Conservation (phyloP, 2,888 invertebrate genomes). For the Euclidia mi region DNA sequence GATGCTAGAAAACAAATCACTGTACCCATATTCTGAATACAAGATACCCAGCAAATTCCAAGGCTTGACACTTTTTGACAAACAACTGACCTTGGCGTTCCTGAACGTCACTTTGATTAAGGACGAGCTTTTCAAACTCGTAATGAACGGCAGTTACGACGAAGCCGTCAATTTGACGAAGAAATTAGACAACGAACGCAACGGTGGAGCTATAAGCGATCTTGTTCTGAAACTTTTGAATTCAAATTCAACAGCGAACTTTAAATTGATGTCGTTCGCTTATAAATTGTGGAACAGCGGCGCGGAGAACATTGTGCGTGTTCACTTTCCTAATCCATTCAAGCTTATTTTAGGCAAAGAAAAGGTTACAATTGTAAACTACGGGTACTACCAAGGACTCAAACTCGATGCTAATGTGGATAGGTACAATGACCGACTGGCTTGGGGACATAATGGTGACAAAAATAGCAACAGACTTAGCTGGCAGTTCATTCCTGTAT, state of each 20-base stretch:
- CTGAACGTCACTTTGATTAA: conserved; percentile 49
- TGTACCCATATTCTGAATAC: conserved; percentile 53
- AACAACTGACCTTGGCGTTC: conserved; percentile 57
- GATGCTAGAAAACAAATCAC: conserved; percentile 44
- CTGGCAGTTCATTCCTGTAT: conserved; percentile 60
- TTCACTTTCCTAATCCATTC: conserved; percentile 55
- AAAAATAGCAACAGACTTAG: conserved; percentile 42
- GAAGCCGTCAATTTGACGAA: conserved; percentile 54
- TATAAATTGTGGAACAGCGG: conserved; percentile 57
- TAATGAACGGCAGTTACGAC: conserved; percentile 45
- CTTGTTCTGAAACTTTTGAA: conserved; percentile 49
- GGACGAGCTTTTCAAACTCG: conserved; percentile 45
- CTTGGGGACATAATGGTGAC: conserved; percentile 53
- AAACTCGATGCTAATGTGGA: conserved; percentile 49
- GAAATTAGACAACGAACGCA: conserved; percentile 33
- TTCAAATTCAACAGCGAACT: conserved; percentile 15
- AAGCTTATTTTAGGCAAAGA: conserved; percentile 50
- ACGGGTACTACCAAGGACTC: conserved; percentile 48
- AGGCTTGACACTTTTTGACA: conserved; percentile 55
- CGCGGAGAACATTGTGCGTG: conserved; percentile 42
- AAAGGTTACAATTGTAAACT: conserved; percentile 54
- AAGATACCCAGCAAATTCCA: conserved; percentile 44
- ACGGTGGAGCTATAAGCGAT: conserved; percentile 25
- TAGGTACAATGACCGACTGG: conserved; percentile 41
- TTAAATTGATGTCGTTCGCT: conserved; percentile 50